Evolutionary conservation across 2,113 vertebrate genomes (phyloP).

Genomic region (Laticauda laticaudata): DNA sequence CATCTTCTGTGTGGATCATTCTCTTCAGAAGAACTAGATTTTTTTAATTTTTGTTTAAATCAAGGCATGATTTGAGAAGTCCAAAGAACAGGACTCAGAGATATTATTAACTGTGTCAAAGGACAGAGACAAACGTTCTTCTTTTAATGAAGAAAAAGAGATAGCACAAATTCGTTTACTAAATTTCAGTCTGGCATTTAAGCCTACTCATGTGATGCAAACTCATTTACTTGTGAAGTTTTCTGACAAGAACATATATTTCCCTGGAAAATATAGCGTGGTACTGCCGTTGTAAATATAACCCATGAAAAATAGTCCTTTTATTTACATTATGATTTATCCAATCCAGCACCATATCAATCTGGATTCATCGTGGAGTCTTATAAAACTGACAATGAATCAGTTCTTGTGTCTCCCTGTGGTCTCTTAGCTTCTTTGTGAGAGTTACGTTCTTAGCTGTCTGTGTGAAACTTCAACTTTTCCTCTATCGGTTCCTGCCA

Average conservation of each 20-base stretch:
- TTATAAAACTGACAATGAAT: slow-evolving; percentile 10
- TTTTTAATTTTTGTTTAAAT: background rate
- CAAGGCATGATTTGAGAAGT: background rate
- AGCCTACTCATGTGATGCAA: slow-evolving; percentile 56
- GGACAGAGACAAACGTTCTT: slow-evolving; percentile 26
- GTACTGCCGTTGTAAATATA: slow-evolving; percentile 50
- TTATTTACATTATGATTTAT: slow-evolving; percentile 50
- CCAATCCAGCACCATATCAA: slow-evolving; percentile 28
- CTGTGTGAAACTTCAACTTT: background rate
- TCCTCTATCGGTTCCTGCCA: background rate
- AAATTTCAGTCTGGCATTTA: slow-evolving; percentile 57
- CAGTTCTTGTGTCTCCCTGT: slow-evolving; percentile 5
- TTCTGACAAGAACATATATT: slow-evolving; percentile 64
- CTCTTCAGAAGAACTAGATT: background rate
- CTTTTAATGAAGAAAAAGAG: slow-evolving; percentile 52
- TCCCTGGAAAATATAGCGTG: slow-evolving; percentile 48
- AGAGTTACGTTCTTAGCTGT: background rate
- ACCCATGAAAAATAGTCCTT: slow-evolving; percentile 41
- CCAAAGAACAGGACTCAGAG: background rate
- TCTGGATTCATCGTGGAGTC: slow-evolving; percentile 26
- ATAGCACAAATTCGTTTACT: slow-evolving; percentile 46
- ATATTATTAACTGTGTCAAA: slow-evolving; percentile 33
- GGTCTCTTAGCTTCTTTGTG: background rate
- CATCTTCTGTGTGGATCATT: background rate
- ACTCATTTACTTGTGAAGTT: slow-evolving; percentile 60